phyloP scores from a whole-genome alignment of 2,888 invertebrate species.

The Oxyteleia sp. region DNA sequence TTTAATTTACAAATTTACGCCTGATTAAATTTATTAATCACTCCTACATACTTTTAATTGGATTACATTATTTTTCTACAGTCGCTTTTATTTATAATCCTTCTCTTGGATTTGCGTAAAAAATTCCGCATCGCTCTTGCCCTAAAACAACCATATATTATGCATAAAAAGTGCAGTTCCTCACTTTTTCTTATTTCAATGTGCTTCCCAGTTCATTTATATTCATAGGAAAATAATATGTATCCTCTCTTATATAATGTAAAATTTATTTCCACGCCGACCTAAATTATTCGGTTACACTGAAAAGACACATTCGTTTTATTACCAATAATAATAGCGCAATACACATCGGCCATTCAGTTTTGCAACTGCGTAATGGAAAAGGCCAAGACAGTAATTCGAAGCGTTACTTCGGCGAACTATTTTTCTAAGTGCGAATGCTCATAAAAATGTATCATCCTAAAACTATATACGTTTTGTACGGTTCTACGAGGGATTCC shows the following conservation, averaged over 20 bases:
- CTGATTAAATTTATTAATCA: too few species aligned
- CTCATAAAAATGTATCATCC: conserved; percentile 40
- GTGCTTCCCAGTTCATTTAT: conserved; percentile 4
- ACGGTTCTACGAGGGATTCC: conserved; percentile 4
- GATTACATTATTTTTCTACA: too few species aligned
- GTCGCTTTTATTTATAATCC: too few species aligned
- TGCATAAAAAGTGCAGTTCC: not conserved
- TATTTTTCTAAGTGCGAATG: conserved; percentile 16
- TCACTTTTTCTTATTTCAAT: not conserved
- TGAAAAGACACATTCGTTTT: conserved; percentile 10
- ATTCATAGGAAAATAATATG: conserved; percentile 22
- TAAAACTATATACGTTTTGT: conserved; percentile 14
- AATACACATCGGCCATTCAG: too few species aligned
- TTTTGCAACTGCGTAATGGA: too few species aligned
- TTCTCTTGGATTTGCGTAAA: too few species aligned
- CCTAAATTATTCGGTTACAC: conserved; percentile 23
- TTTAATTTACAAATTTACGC: too few species aligned
- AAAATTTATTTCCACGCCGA: not conserved
- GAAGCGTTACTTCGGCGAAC: too few species aligned
- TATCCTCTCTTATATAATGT: conserved; percentile 25
- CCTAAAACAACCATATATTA: too few species aligned
- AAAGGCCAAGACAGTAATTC: too few species aligned
- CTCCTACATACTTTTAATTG: too few species aligned
- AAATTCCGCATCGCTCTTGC: too few species aligned
- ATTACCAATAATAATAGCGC: conserved; percentile 15